A percentile compares a stretch with the other conserved stretches of the same genome.
These are phyloP conservation scores for Darevskia mixta DNA, from an alignment of 2,797 vertebrate species.

Conservation along the genomic window DNA sequence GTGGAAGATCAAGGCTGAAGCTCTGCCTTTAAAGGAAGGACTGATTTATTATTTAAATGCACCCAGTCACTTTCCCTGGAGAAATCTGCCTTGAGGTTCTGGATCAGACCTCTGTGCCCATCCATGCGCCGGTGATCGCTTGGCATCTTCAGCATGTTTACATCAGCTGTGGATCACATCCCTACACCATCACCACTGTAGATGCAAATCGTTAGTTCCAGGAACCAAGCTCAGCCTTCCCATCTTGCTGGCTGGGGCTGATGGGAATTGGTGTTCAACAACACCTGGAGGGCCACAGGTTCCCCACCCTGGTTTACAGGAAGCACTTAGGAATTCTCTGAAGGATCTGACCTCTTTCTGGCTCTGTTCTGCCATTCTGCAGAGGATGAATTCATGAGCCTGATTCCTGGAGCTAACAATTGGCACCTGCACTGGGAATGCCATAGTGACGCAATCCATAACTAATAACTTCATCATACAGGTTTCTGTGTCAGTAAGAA, in stretches of 20 bases:
- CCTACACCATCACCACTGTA: too few species aligned
- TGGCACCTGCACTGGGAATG: background rate
- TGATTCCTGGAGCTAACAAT: background rate
- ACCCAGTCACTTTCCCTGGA: too few species aligned
- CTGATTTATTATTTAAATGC: background rate
- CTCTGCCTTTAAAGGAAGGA: background rate
- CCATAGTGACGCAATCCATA: background rate
- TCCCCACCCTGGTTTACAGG: background rate
- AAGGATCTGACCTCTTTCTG: slow-evolving; percentile 16
- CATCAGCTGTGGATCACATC: background rate
- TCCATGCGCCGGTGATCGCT: background rate
- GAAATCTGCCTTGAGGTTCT: background rate
- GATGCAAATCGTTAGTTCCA: too few species aligned
- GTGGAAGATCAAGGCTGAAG: background rate
- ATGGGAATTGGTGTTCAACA: too few species aligned
- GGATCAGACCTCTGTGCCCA: background rate
- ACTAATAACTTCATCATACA: background rate
- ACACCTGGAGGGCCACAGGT: too few species aligned
- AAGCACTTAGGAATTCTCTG: background rate
- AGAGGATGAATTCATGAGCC: slow-evolving; percentile 7
- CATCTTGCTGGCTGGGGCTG: too few species aligned
- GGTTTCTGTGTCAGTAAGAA: background rate
- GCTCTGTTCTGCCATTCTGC: slow-evolving; percentile 23
- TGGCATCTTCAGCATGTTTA: rapidly evolving
- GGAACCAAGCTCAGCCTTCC: too few species aligned